Evolutionary conservation across 2,797 vertebrate species (phyloP), one percentile per base, ranked within the genome.

Genomic region (Pelodytes ibericus): DNA sequence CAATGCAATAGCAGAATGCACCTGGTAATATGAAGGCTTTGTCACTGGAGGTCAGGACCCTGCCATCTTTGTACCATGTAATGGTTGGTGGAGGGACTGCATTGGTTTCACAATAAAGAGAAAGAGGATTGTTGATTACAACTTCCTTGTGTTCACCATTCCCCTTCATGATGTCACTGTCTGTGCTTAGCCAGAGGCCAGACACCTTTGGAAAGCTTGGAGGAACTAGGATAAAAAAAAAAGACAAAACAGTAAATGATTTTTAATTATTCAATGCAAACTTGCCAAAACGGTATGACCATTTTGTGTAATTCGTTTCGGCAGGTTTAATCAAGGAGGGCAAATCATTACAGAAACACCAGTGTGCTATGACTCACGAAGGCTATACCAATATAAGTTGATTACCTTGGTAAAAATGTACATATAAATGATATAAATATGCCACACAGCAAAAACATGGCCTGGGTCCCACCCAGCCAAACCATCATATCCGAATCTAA

Each of bases 21-120:
- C 98, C 98, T 86, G 97, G 97, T 63, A 98, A 81, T 85, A 99
- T 90, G 30, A 98, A 82, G 6, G 95, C 91, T 87, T 90, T 94
- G 65, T 96, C 93, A 71, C 81, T 96, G 2, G 96, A 98, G 29
- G 86, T 89, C 82, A 99, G 76, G 9, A 85, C 83, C 0, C 77
- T 88, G 20, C 94, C 93, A n/a, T 98, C 94, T 84, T 96, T 99
- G 86, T 96, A 97, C 98, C 98, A 99, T 0, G 94, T 97, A 58
- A 99, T 94, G 0, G 94, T 92, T 0, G 98, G 97, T 31, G 97
- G 95, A 0, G 98, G 98, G 2, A 98, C 93, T 3, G 97, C 97
- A 0, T 92, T 97, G 72, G 95, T 96, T 84, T 99, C 97, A 66
- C 98, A 99, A 80, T 95, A 94, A 51, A 99, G 89, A n/a, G 94